Evolutionary conservation across 2,888 invertebrate species (phyloP), one percentile per base, ranked within the genome.

Genomic region (Sicus ferrugineus): DNA sequence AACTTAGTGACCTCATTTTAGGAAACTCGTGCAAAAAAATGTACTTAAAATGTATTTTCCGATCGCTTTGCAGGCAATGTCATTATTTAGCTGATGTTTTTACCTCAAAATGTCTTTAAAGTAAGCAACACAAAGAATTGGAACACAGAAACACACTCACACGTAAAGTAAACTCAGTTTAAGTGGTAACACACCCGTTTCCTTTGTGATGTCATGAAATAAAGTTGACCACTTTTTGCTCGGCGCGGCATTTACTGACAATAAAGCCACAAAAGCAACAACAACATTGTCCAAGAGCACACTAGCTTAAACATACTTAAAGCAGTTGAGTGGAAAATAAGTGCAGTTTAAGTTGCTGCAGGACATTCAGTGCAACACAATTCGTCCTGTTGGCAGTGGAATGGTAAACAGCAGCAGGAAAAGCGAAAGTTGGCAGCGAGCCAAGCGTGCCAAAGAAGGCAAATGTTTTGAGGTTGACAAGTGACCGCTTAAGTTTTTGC

Each of bases 1-100:
- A 23, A 23, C 42, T 21, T 26, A 23, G 26, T 61, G n/a, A 46
- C 42, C 61, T 46, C 42, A 23, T 42, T 38, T 61, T 26, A 16
- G 23, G 19, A 11, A 61, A 34, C 21, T 61, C 23, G 5, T 28
- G 61, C 14, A 61, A 16, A 23, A 26, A 14, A 16, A 19, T 7
- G 23, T n/a, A 58, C 30, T 58, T 21, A 11, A n/a, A 31, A 58
- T 58, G 28, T 30, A 30, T 7, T 26, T 46, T 50, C 34, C n/a
- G n/a, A 56, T 14, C n/a, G 38, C 21, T 19, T 16, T 75, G 73
- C 73, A 46, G 23, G 23, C 38, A 61, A 61, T 61, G 61, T 23
- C 61, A 61, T 61, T 61, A 61, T 42, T 61, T 61, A 61, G 11
- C 61, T 23, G 16, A 61, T 61, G 23, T 34, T 38, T 61, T 38